phyloP scores from a whole-genome alignment of 1,140 invertebrate genomes.

The Wasmannia auropunctata region DNA sequence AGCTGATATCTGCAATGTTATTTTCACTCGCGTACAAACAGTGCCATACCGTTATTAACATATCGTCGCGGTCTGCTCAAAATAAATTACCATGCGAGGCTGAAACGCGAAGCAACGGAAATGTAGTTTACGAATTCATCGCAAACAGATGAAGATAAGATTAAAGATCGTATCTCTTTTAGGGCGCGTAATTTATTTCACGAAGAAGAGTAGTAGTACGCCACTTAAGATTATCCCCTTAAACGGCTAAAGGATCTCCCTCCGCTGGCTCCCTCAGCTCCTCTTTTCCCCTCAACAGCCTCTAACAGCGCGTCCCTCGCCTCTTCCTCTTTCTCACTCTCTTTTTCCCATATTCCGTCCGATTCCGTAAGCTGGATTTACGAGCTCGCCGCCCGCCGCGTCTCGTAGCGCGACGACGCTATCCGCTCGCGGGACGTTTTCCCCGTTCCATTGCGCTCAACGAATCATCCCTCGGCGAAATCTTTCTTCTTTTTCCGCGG shows the following conservation, averaged over 20 bases:
- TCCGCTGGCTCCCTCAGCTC: background rate
- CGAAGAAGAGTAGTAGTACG: background rate
- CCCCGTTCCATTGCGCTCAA: constrained; percentile 7
- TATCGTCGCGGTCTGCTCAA: background rate
- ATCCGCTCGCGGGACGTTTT: constrained; percentile 38
- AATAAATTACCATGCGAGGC: background rate
- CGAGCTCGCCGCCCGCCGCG: constrained; percentile 31
- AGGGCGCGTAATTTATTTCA: constrained; percentile 33
- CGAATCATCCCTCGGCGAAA: constrained; percentile 11
- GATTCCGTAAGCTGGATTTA: constrained; percentile 51
- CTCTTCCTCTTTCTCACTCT: background rate
- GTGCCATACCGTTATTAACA: background rate
- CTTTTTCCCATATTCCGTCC: constrained; percentile 18
- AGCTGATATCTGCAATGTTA: background rate
- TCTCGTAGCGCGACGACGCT: background rate
- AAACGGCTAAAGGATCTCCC: constrained; percentile 16
- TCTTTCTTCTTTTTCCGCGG: constrained; percentile 20
- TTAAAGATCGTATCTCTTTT: background rate
- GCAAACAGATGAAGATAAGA: background rate
- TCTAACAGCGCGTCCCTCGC: background rate
- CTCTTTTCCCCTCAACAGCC: background rate
- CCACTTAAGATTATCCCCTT: constrained; percentile 32
- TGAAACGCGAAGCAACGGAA: background rate
- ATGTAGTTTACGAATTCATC: background rate
- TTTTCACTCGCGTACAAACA: too few species aligned